Base-by-base conservation (phyloP, 2,888 invertebrate genomes). In the Hanleya hanleyi region DNA sequence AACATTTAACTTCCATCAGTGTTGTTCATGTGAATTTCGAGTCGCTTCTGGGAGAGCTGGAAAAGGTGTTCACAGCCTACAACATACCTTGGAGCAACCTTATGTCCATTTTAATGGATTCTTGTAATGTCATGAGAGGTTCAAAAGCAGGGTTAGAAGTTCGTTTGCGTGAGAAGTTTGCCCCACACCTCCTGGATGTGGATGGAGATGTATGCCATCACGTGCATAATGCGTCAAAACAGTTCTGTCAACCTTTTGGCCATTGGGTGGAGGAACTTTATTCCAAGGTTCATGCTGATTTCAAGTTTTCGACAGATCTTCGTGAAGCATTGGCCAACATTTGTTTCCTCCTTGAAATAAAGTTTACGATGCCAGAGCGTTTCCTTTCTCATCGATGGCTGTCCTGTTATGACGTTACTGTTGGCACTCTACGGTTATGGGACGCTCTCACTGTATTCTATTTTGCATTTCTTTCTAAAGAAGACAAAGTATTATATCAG, bases 191-290 rank as follows among this genome's bases (percentile, higher is more conserved):
- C 1, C 66, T 75, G 7, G 74, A 75, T 73, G 50, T 75, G 22
- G 74, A 75, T 38, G 74, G 70, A 4, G 70, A 75, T 41, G 51
- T 69, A 12, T 70, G 69, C 33, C 75, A 75, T 50, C 75, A 75
- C 47, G 41, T 69, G 9, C 75, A 75, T 36, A 75, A 75, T 1
- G 69, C 74, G 18, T 15, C 62, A 15, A 69, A 75, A 29, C 18
- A 47, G 18, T 74, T 75, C 62, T 74, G 72, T 38, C 32, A 62
- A 29, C 69, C 66, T 26, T 75, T 75, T 61, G 67, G 51, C 1
- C n/a, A 66, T 15, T 70, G 50, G 57, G 26, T 50, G 6, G 75
- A 75, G 38, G n/a, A 51, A 26, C 37, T 75, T 1, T 37, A 49
- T 15, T 36, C 37, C 33, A 70, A 74, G 29, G 18, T 75, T 15